Evolutionary conservation across 92 coral and sea anemone species (phyloP).

Genomic region (Desmophyllum pertusum): DNA sequence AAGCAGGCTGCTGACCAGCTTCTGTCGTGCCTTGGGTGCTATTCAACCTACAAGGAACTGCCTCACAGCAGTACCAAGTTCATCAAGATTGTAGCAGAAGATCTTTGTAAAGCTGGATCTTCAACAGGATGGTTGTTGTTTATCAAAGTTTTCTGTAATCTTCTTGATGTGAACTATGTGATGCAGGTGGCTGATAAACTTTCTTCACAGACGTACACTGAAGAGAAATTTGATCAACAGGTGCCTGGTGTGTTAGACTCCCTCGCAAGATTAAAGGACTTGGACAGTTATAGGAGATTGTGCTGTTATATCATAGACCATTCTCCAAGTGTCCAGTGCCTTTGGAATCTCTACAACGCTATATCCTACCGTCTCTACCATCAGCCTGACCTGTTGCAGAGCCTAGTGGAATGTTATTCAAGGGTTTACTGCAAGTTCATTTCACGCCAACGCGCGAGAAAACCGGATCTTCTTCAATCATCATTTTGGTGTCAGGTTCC

Average conservation of each 20-base stretch:
- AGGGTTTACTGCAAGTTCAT: conserved; percentile 18
- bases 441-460: not conserved
- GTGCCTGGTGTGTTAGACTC: not conserved
- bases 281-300: not conserved
- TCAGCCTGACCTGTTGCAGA: not conserved
- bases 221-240: conserved; percentile 15
- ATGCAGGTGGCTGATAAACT: conserved; percentile 14
- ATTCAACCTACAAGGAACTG: not conserved
- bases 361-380: not conserved
- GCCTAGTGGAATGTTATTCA: conserved; percentile 16
- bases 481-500: conserved; percentile 65
- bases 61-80: conserved; percentile 15
- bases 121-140: not conserved
- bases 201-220: not conserved
- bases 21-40: not conserved
- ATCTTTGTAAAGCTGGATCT: conserved; percentile 38
- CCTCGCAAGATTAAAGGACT: not conserved
- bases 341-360: conserved; percentile 43
- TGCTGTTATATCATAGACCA: not conserved
- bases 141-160: conserved; percentile 7
- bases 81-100: conserved; percentile 20
- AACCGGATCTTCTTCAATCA: conserved; percentile 48
- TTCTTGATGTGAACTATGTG: conserved; percentile 22
- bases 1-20: conserved; percentile 32
- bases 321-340: conserved; percentile 38